Base-by-base conservation (phyloP, 2,113 vertebrate genomes). In the Ameiurus melas region DNA sequence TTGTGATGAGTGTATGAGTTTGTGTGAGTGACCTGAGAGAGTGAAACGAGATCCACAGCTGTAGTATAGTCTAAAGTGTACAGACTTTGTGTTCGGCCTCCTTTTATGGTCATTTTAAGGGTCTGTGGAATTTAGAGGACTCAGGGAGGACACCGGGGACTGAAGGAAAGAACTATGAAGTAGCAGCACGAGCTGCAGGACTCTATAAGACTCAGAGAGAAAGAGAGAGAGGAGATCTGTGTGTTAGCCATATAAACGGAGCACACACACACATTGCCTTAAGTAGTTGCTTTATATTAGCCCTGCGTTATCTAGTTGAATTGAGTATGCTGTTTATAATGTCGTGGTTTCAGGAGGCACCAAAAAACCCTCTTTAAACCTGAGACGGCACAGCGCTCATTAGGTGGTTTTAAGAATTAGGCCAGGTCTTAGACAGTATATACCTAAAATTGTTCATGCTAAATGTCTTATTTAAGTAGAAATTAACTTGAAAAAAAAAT, bases 201-300 rank as follows among this genome's bases (percentile, higher is more conserved):
- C 70, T 90, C 80, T 79, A 64, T 60, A 83, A 85, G 85, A 66
- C 87, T 89, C 51, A 4, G 77, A 53, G 58, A 77, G 77, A 30
- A 47, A 77, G 77, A 30, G 58, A 66, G 68, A 51, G 64, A 89
- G 79, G 81, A 87, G 73, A 85, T 89, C 82, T 85, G 88, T 86
- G 87, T 88, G 88, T 91, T 88, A 90, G 91, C 91, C 91, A 91
- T 91, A 91, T 84, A 86, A 89, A 84, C 79, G 91, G 89, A 91
- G 88, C 87, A 89, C 91, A 91, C 87, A 89, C 90, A 91, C 89
- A 86, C 85, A 86, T 89, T 91, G 91, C 91, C 91, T 91, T 91
- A 91, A 91, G 77, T 89, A 85, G 88, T 86, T 86, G 89, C 89
- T 91, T 88, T 88, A 84, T 89, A 88, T 90, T 83, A 89, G 81